Conservation (phyloP, 2,113 vertebrate genomes). For the Pycnonotus jocosus region DNA sequence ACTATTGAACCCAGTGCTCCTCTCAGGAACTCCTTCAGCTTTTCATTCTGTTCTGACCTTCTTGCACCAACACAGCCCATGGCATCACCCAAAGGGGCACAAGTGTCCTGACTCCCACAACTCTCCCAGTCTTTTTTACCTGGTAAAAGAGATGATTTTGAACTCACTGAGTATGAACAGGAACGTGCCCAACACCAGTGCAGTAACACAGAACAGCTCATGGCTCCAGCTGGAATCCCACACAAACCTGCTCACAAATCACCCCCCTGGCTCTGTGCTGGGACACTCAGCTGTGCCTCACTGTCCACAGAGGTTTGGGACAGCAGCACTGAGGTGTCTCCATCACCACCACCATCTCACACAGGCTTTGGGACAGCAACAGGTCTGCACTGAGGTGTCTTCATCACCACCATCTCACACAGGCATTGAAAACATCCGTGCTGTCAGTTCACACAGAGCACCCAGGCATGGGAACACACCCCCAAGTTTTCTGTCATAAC, state of each 20-base stretch:
- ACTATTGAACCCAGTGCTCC: accelerated
- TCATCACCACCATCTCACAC: neutral
- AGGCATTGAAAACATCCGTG: accelerated
- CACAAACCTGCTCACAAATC: neutral
- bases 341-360: neutral
- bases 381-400: neutral
- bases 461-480: neutral
- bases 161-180: neutral
- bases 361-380: neutral
- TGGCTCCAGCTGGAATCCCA: neutral
- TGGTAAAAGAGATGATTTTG: accelerated
- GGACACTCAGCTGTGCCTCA: neutral
- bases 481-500: neutral
- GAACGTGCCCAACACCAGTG: accelerated
- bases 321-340: neutral
- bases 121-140: accelerated
- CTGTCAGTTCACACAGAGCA: neutral
- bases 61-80: neutral
- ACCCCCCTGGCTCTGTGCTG: accelerated
- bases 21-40: neutral
- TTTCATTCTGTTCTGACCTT: neutral
- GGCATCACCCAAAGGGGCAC: neutral
- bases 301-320: accelerated
- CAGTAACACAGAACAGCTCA: neutral
- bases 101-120: neutral